Evolutionary conservation across 23 tunicate species (phyloP).

Genomic region (Ascidia mentula): DNA sequence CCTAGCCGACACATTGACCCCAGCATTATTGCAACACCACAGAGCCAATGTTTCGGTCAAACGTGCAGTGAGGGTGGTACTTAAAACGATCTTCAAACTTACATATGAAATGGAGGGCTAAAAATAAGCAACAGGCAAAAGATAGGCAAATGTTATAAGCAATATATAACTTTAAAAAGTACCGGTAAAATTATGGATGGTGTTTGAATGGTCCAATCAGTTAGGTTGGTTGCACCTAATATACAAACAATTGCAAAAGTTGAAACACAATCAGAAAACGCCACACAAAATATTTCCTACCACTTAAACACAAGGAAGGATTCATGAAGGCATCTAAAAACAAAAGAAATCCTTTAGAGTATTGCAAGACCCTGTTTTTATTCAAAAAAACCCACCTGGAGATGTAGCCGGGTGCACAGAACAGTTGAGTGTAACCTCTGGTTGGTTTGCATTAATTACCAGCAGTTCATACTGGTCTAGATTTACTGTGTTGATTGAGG

Average conservation of each 20-base stretch:
- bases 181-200: background rate
- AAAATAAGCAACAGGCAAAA: background rate
- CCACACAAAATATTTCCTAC: background rate
- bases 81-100: background rate
- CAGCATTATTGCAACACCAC: background rate
- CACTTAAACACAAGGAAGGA: background rate
- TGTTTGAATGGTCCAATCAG: slow-evolving; percentile 8
- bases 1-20: slow-evolving; percentile 1
- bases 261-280: background rate
- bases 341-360: background rate
- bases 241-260: background rate
- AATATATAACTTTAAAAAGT: background rate
- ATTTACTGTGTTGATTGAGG: background rate
- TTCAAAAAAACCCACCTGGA: background rate
- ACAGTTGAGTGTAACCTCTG: background rate
- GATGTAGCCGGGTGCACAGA: background rate
- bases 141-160: background rate
- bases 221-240: background rate
- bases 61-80: background rate
- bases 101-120: background rate
- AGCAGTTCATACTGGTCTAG: background rate
- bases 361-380: background rate
- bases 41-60: background rate
- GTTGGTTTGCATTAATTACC: background rate
- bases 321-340: background rate